Percentiles rank a stretch among this genome's conserved stretches.
Evolutionary conservation across 2,797 vertebrate species (phyloP).

Genomic region (Pangasius sanitwongsei): DNA sequence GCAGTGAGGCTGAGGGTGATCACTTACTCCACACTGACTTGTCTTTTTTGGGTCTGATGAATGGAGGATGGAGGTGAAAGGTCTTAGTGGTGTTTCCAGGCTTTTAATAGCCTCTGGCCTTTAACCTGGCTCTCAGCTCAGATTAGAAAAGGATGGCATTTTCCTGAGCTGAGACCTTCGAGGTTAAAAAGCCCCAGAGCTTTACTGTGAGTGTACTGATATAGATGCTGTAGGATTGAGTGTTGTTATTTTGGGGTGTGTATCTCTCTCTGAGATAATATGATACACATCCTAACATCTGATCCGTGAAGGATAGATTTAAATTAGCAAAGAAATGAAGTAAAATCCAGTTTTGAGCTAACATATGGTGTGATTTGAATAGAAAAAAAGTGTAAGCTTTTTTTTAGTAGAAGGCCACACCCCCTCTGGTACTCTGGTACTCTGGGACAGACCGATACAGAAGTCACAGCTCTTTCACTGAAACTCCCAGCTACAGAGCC

Average conservation of each 20-base stretch:
- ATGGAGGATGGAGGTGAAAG: slow-evolving; percentile 53
- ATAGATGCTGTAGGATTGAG: not conserved
- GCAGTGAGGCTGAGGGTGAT: not conserved
- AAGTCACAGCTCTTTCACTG: not conserved
- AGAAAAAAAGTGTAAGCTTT: not conserved
- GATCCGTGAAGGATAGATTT: not conserved
- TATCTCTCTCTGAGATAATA: not conserved
- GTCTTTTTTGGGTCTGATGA: slow-evolving; percentile 38
- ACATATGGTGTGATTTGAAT: not conserved
- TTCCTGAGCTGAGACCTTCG: not conserved
- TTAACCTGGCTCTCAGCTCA: not conserved
- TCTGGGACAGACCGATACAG: not conserved
- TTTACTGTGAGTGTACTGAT: not conserved
- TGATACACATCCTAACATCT: not conserved
- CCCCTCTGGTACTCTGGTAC: not conserved
- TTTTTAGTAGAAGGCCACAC: not conserved
- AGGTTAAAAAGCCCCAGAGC: not conserved
- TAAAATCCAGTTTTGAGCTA: not conserved
- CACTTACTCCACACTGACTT: slow-evolving; percentile 9
- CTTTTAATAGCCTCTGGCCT: slow-evolving; percentile 19
- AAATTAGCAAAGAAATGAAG: not conserved
- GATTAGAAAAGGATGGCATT: not conserved
- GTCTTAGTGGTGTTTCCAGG: slow-evolving; percentile 43
- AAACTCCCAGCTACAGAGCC: not conserved
- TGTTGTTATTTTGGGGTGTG: not conserved